Evolutionary conservation across 1,140 invertebrate species (phyloP).

Genomic region (Drosophila littoralis): DNA sequence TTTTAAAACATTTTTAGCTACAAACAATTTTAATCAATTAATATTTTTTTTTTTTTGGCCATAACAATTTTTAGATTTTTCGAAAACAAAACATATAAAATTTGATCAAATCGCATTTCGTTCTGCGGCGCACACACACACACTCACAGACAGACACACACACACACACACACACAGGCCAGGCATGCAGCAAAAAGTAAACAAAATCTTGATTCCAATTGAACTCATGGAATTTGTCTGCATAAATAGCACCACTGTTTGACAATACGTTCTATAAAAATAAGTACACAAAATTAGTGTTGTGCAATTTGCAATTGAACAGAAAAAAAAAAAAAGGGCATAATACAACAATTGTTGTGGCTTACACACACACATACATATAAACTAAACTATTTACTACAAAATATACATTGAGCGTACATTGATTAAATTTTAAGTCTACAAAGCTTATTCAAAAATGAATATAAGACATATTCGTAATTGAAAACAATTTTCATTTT

Average conservation of each 20-base stretch:
- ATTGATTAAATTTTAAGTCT: too few species aligned
- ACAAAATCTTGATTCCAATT: background rate
- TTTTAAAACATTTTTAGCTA: slow-evolving; percentile 4
- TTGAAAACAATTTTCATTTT: too few species aligned
- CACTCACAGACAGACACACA: slow-evolving; percentile 6
- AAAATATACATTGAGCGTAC: too few species aligned
- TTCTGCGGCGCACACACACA: slow-evolving; percentile 3
- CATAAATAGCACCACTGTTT: background rate
- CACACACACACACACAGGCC: slow-evolving; percentile 1
- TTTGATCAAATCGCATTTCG: slow-evolving; percentile 21
- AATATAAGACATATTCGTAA: too few species aligned
- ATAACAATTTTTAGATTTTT: slow-evolving; percentile 4
- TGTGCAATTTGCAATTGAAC: background rate
- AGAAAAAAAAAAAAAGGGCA: background rate
- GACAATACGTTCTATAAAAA: background rate
- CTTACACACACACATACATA: background rate
- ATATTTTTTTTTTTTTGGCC: slow-evolving; percentile 1
- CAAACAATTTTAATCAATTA: background rate
- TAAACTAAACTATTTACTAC: background rate
- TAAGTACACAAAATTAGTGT: background rate
- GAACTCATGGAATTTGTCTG: background rate
- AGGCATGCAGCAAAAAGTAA: slow-evolving; percentile 10
- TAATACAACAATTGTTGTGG: background rate
- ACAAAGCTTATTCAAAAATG: too few species aligned
- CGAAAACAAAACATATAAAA: slow-evolving; percentile 8